Evolutionary conservation across 2,113 vertebrate species (phyloP).

Genomic region (Gadus macrocephalus): DNA sequence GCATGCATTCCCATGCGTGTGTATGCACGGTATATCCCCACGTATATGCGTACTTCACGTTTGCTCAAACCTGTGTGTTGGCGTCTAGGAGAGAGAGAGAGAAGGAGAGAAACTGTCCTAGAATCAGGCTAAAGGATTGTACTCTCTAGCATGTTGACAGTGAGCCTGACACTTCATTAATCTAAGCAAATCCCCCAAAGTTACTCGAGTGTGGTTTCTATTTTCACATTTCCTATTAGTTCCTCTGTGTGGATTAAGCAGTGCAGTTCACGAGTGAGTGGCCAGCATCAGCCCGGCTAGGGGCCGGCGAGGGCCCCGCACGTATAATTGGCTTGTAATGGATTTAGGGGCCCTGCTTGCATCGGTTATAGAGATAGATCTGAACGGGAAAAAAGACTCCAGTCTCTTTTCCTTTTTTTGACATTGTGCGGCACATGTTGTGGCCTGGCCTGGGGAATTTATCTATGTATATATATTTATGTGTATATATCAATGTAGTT

Average conservation of each 20-base stretch:
- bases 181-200: slow-evolving; percentile 69
- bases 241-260: slow-evolving; percentile 78
- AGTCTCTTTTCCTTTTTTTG: slow-evolving; percentile 34
- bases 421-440: slow-evolving; percentile 27
- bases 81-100: slow-evolving; percentile 11
- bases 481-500: too few species aligned
- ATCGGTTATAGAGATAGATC: slow-evolving; percentile 65
- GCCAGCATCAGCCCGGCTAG: slow-evolving; percentile 13
- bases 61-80: background rate
- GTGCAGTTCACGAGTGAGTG: slow-evolving; percentile 63
- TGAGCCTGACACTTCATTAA: slow-evolving; percentile 73
- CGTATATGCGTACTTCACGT: too few species aligned
- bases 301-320: slow-evolving; percentile 62
- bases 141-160: slow-evolving; percentile 65
- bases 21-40: slow-evolving; percentile 3
- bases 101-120: slow-evolving; percentile 30
- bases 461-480: too few species aligned
- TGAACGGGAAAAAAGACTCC: slow-evolving; percentile 38
- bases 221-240: slow-evolving; percentile 82
- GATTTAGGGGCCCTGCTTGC: slow-evolving; percentile 71
- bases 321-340: slow-evolving; percentile 74
- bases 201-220: slow-evolving; percentile 72
- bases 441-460: too few species aligned
- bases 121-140: slow-evolving; percentile 56
- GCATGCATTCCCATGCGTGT: slow-evolving; percentile 11